phyloP scores from a whole-genome alignment of 2,113 vertebrate species.

The Salvelinus fontinalis region DNA sequence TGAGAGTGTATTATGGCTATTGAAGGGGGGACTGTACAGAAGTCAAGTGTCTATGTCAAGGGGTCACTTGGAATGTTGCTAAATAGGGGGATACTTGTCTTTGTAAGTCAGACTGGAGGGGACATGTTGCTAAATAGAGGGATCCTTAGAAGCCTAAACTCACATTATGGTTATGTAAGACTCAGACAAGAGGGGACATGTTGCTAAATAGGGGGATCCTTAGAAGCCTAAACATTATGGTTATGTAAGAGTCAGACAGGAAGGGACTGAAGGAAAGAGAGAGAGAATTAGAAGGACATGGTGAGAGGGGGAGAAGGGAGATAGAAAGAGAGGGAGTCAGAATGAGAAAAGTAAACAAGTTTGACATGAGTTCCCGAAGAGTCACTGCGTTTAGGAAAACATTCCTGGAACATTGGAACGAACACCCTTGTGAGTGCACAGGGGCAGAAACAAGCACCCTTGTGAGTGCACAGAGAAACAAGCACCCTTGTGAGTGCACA shows the following conservation, averaged over 20 bases:
- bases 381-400: conserved; percentile 79
- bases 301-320: conserved; percentile 43
- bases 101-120: conserved; percentile 8
- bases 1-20: conserved; percentile 22
- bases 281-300: conserved; percentile 14
- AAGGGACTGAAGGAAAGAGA: conserved; percentile 18
- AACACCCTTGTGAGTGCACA: too few relatives aligned
- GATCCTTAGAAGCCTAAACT: too few relatives aligned
- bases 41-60: conserved; percentile 51
- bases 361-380: conserved; percentile 62
- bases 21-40: conserved; percentile 33
- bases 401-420: conserved; percentile 64
- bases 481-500: too few relatives aligned
- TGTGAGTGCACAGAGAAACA: too few relatives aligned
- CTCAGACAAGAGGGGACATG: background rate
- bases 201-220: too few relatives aligned
- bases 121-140: too few relatives aligned
- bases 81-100: conserved; percentile 23
- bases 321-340: conserved; percentile 1
- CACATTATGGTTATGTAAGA: background rate
- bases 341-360: conserved; percentile 66
- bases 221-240: too few relatives aligned
- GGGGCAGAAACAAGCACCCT: too few relatives aligned
- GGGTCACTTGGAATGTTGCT: conserved; percentile 34
- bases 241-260: too few relatives aligned